phyloP scores from a whole-genome alignment of 2,113 vertebrate species.

The Lota lota region DNA sequence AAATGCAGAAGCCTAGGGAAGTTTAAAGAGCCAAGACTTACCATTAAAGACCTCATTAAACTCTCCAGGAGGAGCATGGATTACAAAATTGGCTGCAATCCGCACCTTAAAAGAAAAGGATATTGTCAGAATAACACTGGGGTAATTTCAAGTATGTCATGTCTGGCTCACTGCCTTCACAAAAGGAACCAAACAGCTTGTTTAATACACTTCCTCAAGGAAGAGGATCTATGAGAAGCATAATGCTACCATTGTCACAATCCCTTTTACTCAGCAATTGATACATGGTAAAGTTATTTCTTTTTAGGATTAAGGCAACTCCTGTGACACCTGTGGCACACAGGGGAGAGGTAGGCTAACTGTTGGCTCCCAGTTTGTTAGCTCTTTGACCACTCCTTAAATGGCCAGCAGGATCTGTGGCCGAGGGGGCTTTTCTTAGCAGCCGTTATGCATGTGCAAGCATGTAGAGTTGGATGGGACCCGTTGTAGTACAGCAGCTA shows the following conservation, averaged over 20 bases:
- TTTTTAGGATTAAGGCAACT: background rate
- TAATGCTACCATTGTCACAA: no score
- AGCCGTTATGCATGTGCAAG: slow-evolving; percentile 46
- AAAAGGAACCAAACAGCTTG: no score
- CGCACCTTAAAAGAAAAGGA: slow-evolving; percentile 76
- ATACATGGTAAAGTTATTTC: no score
- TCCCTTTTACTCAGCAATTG: no score
- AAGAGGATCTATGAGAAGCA: no score
- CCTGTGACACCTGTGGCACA: slow-evolving; percentile 29
- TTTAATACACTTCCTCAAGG: no score
- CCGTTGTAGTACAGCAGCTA: no score
- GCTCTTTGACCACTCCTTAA: slow-evolving; percentile 48
- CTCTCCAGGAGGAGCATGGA: slow-evolving; percentile 92
- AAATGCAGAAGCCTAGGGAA: no score
- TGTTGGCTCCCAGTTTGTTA: slow-evolving; percentile 8
- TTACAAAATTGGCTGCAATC: slow-evolving; percentile 91
- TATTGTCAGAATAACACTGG: no score
- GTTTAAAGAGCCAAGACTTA: slow-evolving; percentile 53
- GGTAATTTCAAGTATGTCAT: no score
- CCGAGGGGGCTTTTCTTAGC: slow-evolving; percentile 57
- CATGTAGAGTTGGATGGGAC: slow-evolving; percentile 14
- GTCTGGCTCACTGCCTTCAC: no score
- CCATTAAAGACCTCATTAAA: slow-evolving; percentile 98
- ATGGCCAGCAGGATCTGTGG: slow-evolving; percentile 31
- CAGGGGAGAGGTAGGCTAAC: slow-evolving; percentile 28